These are phyloP conservation scores for Grammomys surdaster DNA, from an alignment of 2,113 vertebrate genomes.

Conservation along the genomic window DNA sequence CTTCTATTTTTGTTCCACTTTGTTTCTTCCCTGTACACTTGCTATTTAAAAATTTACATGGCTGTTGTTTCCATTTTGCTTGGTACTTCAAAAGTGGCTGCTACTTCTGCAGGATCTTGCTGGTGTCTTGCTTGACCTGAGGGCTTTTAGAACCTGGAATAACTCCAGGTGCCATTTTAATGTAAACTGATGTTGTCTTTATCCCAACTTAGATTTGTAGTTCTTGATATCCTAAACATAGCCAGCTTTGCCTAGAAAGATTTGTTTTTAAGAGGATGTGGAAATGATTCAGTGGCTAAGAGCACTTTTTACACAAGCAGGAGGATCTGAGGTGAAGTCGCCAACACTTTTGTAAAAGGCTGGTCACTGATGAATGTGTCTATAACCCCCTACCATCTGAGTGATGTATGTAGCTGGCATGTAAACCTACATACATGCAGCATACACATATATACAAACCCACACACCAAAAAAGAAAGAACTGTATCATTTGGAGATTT, in stretches of 20 bases:
- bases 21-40: neutral
- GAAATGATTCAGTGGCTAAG: neutral
- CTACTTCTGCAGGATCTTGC: neutral
- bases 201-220: neutral
- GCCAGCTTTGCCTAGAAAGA: conserved; percentile 37
- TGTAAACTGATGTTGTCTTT: conserved; percentile 4
- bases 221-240: neutral
- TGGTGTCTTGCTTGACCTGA: neutral
- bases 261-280: neutral
- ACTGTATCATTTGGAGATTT: neutral
- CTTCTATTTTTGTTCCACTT: conserved; percentile 42
- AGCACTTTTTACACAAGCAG: neutral
- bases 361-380: neutral
- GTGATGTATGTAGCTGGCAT: neutral
- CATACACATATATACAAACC: neutral
- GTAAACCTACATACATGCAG: neutral
- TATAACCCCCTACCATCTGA: neutral
- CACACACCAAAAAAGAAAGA: neutral
- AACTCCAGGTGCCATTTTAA: conserved; percentile 21
- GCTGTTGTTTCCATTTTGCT: neutral
- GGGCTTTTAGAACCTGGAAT: conserved; percentile 7
- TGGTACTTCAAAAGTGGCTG: conserved; percentile 4
- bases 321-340: neutral
- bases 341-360: neutral
- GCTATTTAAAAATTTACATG: conserved; percentile 36